These are phyloP conservation scores for Neofelis nebulosa DNA, from an alignment of 2,113 vertebrate species.

Conservation along the genomic window DNA sequence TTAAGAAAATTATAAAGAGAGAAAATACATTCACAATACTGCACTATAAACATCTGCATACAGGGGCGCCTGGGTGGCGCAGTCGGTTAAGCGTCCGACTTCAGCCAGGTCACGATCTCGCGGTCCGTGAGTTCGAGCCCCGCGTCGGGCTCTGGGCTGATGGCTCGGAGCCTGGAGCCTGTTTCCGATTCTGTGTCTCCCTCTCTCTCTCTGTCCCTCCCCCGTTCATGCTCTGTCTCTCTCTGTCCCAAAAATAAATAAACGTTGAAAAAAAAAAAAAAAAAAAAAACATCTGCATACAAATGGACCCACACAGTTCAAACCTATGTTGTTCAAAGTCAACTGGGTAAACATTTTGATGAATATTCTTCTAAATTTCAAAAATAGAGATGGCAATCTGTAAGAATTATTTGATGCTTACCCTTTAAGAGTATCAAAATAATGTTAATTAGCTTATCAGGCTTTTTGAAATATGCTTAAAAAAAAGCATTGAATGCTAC, in stretches of 20 bases:
- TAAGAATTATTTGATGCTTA: constrained; percentile 4
- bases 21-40: background rate
- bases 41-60: background rate
- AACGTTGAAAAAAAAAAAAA: too few species aligned
- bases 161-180: too few species aligned
- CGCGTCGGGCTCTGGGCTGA: too few species aligned
- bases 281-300: background rate
- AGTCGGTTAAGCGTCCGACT: too few species aligned
- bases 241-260: too few species aligned
- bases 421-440: background rate
- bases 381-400: background rate
- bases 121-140: too few species aligned
- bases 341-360: background rate
- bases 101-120: too few species aligned
- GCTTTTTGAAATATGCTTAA: background rate
- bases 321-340: background rate
- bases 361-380: background rate
- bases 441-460: background rate
- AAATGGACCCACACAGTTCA: background rate
- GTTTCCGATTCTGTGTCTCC: too few species aligned
- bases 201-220: too few species aligned
- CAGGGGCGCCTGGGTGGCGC: too few species aligned
- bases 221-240: too few species aligned
- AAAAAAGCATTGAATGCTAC: background rate
- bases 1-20: background rate